These are phyloP conservation scores for Boleophthalmus pectinirostris DNA, from an alignment of 2,113 vertebrate species.

Conservation along the genomic window DNA sequence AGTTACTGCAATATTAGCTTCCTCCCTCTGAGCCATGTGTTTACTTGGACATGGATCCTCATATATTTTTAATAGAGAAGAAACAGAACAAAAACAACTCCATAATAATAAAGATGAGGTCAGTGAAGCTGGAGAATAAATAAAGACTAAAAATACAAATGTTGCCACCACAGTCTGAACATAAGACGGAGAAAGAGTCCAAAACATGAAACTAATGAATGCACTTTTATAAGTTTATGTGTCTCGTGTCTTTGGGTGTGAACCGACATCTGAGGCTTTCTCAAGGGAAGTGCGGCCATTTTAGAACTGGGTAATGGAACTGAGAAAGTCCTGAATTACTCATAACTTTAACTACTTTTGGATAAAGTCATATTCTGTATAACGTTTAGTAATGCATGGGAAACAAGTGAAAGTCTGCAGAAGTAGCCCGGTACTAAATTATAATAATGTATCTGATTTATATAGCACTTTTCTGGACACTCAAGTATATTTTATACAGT, in stretches of 20 bases:
- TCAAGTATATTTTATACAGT: too few species aligned
- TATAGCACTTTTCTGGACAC: too few species aligned
- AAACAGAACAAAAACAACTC: not conserved
- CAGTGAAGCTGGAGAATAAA: constrained; percentile 8
- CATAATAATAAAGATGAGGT: constrained; percentile 9
- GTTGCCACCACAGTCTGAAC: constrained; percentile 8
- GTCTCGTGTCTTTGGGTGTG: not conserved
- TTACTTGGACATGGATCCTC: not conserved
- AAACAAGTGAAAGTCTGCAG: too few species aligned
- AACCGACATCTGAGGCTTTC: not conserved
- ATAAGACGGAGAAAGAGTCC: not conserved
- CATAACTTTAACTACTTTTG: too few species aligned
- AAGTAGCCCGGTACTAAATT: too few species aligned
- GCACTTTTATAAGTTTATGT: not conserved
- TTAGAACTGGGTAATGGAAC: too few species aligned
- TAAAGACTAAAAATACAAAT: constrained; percentile 7
- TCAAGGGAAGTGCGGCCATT: not conserved
- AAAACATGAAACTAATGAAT: constrained; percentile 1
- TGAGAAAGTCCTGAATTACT: too few species aligned
- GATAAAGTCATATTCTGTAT: too few species aligned
- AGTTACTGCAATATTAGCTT: not conserved
- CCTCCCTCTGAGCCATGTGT: not conserved
- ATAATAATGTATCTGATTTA: too few species aligned
- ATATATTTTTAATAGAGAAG: not conserved
- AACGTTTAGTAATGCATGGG: too few species aligned